Conservation (phyloP, 2,888 invertebrate species). For the Masnerella sp. region DNA sequence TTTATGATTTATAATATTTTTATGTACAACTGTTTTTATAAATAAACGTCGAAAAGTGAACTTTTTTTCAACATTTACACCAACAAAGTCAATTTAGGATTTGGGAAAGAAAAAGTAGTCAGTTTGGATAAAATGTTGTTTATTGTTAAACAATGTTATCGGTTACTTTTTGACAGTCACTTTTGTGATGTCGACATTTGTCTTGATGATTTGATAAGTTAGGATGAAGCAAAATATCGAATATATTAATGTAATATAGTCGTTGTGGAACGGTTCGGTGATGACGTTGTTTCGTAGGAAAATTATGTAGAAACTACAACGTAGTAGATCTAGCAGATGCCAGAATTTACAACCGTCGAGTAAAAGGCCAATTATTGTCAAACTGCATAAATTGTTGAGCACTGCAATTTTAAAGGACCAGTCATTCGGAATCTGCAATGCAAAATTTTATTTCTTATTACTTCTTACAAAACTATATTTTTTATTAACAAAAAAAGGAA, state of each 20-base stretch:
- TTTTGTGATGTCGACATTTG: slow-evolving; percentile 2
- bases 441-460: slow-evolving; percentile 38
- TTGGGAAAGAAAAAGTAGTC: too few relatives aligned
- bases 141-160: neutral
- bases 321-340: slow-evolving; percentile 81
- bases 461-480: too few relatives aligned
- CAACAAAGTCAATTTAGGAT: neutral
- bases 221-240: slow-evolving; percentile 35
- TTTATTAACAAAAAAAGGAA: too few relatives aligned
- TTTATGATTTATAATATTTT: slow-evolving; percentile 28
- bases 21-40: slow-evolving; percentile 26
- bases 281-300: slow-evolving; percentile 64
- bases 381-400: slow-evolving; percentile 83
- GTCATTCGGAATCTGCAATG: slow-evolving; percentile 82
- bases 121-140: too few relatives aligned
- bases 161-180: too few relatives aligned
- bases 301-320: slow-evolving; percentile 82
- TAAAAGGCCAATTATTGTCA: slow-evolving; percentile 85
- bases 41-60: slow-evolving; percentile 4
- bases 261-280: slow-evolving; percentile 15
- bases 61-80: neutral
- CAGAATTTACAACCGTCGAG: slow-evolving; percentile 84
- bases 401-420: slow-evolving; percentile 81
- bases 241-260: slow-evolving; percentile 29
- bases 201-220: slow-evolving; percentile 34